Conservation (phyloP, 2,797 vertebrate species). For the Clarias pachynema region DNA sequence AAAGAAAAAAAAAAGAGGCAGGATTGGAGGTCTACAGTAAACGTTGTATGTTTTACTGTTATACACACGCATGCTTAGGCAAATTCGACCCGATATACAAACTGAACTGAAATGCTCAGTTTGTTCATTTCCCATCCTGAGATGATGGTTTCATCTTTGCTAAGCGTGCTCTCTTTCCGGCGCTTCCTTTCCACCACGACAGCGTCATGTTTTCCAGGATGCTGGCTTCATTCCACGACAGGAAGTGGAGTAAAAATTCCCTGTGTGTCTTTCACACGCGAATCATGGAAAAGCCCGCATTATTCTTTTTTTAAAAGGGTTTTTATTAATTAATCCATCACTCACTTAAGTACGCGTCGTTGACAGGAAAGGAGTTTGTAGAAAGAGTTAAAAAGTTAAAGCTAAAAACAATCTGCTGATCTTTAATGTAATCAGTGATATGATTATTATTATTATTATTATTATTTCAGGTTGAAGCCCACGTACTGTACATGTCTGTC, state of each 20-base stretch:
- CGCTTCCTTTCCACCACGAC: not conserved
- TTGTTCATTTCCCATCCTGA: not conserved
- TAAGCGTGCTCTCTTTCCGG: not conserved
- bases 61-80: too few relatives aligned
- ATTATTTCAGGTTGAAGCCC: too few relatives aligned
- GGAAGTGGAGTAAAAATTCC: constrained; percentile 14
- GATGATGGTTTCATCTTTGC: not conserved
- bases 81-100: not conserved
- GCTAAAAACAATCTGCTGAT: too few relatives aligned
- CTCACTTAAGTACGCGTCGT: too few relatives aligned
- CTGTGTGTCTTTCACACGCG: not conserved
- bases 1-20: not conserved
- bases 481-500: too few relatives aligned
- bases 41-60: not conserved
- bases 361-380: too few relatives aligned
- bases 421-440: too few relatives aligned
- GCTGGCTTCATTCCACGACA: not conserved
- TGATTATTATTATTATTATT: too few relatives aligned
- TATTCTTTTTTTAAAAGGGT: too few relatives aligned
- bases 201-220: constrained; percentile 1
- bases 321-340: not conserved
- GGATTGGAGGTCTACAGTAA: not conserved
- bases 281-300: not conserved
- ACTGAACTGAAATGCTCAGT: not conserved
- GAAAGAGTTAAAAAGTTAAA: too few relatives aligned